Evolutionary conservation across 2,888 invertebrate genomes (phyloP).

Genomic region (Eustalomyia histrio): DNA sequence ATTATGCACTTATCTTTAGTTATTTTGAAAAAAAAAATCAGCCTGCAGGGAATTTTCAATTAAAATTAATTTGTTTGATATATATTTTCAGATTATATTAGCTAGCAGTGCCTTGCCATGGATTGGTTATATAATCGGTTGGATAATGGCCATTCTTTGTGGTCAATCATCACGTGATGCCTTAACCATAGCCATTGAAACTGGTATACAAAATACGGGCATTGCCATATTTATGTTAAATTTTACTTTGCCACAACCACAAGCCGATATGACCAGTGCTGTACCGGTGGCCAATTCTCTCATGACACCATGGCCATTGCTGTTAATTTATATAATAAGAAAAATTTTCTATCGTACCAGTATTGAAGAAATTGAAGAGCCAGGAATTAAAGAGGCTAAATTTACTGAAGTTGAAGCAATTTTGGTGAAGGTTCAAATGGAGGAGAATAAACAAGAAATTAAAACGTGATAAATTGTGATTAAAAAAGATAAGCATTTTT

Average conservation of each 20-base stretch:
- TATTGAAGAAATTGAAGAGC: conserved; percentile 55
- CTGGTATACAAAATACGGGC: conserved; percentile 94
- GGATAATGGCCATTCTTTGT: conserved; percentile 81
- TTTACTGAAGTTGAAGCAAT: conserved; percentile 58
- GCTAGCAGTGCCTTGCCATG: conserved; percentile 90
- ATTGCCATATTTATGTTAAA: conserved; percentile 91
- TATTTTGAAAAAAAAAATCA: too few relatives aligned
- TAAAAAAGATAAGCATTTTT: not conserved
- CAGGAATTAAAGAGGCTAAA: conserved; percentile 43
- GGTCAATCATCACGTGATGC: conserved; percentile 84
- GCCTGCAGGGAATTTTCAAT: not conserved
- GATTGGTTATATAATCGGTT: conserved; percentile 87
- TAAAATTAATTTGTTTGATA: not conserved
- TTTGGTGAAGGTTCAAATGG: conserved; percentile 45
- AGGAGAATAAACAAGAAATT: not conserved
- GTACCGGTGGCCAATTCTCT: conserved; percentile 92
- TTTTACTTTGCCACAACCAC: conserved; percentile 89
- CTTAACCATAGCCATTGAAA: conserved; percentile 92
- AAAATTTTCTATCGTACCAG: conserved; percentile 73
- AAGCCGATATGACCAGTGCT: conserved; percentile 91
- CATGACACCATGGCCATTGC: conserved; percentile 93
- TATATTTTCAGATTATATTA: conserved; percentile 83
- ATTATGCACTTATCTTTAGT: too few relatives aligned
- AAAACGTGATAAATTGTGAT: conserved; percentile 18
- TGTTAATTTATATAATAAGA: conserved; percentile 81